These are phyloP conservation scores for Myrmophylax atrothorax DNA, from an alignment of 2,113 vertebrate genomes.

Conservation along the genomic window DNA sequence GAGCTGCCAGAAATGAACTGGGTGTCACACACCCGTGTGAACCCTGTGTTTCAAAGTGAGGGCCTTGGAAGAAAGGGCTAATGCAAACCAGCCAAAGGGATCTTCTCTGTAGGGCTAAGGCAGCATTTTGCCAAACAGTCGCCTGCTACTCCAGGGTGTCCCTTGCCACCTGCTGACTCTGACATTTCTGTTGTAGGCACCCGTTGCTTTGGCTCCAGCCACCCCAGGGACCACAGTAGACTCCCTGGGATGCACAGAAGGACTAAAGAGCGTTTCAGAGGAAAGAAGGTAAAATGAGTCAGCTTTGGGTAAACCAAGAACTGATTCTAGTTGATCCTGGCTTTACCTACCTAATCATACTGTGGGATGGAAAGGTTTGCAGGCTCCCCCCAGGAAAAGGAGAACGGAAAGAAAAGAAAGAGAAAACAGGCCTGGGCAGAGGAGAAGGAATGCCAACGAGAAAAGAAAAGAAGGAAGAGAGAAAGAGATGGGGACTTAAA, in stretches of 20 bases:
- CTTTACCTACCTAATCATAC: neutral
- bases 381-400: neutral
- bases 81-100: no score
- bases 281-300: no score
- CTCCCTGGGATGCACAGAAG: neutral
- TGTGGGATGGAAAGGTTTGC: neutral
- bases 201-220: fast-evolving
- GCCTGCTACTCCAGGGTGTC: no score
- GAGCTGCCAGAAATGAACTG: no score
- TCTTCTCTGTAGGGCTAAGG: no score
- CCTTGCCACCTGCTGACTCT: no score
- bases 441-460: no score
- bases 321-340: neutral
- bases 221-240: neutral
- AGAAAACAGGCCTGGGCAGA: neutral
- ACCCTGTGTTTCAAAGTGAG: no score
- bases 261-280: neutral
- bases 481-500: neutral
- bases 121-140: no score
- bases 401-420: neutral
- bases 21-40: no score
- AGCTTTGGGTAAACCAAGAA: neutral
- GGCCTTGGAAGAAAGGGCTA: no score
- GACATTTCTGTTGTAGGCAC: neutral
- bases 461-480: neutral